Percentiles rank a stretch among this genome's conserved stretches.
phyloP scores from a whole-genome alignment of 2,888 invertebrate genomes.

The Myathropa florea region DNA sequence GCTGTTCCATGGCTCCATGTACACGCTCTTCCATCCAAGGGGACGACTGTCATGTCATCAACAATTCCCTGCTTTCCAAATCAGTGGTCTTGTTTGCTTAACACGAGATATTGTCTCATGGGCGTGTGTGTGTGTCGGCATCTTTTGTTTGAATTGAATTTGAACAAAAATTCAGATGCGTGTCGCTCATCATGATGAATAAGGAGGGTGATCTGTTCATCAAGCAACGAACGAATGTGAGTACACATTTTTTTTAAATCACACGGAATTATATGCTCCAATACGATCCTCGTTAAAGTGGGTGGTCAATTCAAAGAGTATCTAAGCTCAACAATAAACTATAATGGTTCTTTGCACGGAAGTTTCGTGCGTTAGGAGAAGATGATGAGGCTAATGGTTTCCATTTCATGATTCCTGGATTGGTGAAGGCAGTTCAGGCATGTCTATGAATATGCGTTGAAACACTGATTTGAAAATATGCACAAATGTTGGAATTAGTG shows the following conservation, averaged over 20 bases:
- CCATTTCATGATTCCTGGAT: not conserved
- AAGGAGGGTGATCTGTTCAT: not conserved
- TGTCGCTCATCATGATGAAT: constrained; percentile 33
- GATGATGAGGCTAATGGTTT: constrained; percentile 4
- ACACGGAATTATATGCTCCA: not conserved
- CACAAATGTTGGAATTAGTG: no score
- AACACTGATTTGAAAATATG: no score
- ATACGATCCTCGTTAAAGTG: constrained; percentile 19
- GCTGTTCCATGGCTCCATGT: not conserved
- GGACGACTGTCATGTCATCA: constrained; percentile 5
- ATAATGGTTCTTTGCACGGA: not conserved
- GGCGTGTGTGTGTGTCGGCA: not conserved
- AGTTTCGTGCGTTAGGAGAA: constrained; percentile 24
- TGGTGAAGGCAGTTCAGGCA: not conserved
- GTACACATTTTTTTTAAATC: constrained; percentile 17
- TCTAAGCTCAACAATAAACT: not conserved
- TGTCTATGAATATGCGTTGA: no score
- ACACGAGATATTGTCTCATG: not conserved
- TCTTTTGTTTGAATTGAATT: not conserved
- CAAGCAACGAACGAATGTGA: constrained; percentile 31
- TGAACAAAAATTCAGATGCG: not conserved
- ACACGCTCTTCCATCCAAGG: not conserved
- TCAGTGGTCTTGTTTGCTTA: constrained; percentile 11
- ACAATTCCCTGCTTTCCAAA: constrained; percentile 14
- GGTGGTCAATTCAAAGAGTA: not conserved